phyloP scores from a whole-genome alignment of 1,140 invertebrate genomes.

The Heliconius congener region DNA sequence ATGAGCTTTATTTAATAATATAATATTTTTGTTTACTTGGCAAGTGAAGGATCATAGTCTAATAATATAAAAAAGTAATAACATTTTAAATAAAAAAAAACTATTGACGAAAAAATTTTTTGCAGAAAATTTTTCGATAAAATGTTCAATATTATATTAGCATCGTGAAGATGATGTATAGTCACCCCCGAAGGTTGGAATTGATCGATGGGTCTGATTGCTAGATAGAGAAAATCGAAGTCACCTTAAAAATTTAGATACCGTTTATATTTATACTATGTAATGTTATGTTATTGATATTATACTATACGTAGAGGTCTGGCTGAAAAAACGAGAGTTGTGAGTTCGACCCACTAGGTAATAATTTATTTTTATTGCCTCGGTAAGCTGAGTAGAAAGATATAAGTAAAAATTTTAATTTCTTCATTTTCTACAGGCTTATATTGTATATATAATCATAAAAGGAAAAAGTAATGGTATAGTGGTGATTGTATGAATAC shows the following conservation, averaged over 20 bases:
- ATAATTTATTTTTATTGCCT: no score
- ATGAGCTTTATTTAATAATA: no score
- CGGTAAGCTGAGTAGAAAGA: no score
- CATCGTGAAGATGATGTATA: neutral
- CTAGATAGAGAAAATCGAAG: conserved; percentile 1
- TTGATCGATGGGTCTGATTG: neutral
- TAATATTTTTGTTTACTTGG: no score
- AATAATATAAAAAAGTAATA: neutral
- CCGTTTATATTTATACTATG: neutral
- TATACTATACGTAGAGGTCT: no score
- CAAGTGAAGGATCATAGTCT: no score
- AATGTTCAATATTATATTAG: neutral
- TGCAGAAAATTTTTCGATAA: neutral
- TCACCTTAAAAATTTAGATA: neutral
- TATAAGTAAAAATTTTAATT: no score
- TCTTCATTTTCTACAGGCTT: no score
- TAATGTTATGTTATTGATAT: neutral
- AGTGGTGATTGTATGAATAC: neutral
- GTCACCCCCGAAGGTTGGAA: neutral
- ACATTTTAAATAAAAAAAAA: neutral
- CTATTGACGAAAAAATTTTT: neutral
- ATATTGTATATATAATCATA: no score
- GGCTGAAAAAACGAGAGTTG: no score
- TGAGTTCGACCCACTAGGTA: no score
- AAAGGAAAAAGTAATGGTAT: no score